A percentile compares a stretch with the other conserved stretches of the same genome.
phyloP scores from a whole-genome alignment of 2,113 vertebrate species.

The Solea senegalensis region DNA sequence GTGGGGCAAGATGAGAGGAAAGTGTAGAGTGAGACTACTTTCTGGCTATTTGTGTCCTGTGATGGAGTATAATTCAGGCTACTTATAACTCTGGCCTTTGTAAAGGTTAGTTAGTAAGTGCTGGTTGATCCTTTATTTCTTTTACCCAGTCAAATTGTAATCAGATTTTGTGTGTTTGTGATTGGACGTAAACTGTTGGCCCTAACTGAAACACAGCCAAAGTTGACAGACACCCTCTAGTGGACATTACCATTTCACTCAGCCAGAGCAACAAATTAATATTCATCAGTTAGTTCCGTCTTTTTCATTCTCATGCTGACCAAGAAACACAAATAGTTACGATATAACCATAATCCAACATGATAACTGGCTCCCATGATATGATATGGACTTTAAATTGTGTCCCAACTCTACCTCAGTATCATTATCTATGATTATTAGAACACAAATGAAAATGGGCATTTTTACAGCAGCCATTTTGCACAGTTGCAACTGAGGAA shows the following conservation, averaged over 20 bases:
- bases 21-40: too few species aligned
- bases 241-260: not conserved
- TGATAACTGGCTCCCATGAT: not conserved
- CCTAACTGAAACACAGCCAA: not conserved
- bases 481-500: too few species aligned
- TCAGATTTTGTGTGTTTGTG: not conserved
- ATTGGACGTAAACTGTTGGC: not conserved
- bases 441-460: not conserved
- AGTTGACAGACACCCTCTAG: not conserved
- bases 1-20: too few species aligned
- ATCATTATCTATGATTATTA: not conserved
- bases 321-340: not conserved
- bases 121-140: constrained; percentile 1
- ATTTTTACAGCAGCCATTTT: too few species aligned
- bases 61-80: constrained; percentile 2
- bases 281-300: not conserved
- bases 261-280: not conserved
- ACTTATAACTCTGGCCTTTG: constrained; percentile 19
- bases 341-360: not conserved
- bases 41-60: too few species aligned
- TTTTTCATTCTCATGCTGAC: not conserved
- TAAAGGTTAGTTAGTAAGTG: too few species aligned
- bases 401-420: not conserved
- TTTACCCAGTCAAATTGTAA: not conserved
- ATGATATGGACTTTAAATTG: not conserved